Base-by-base conservation (phyloP, 2,113 vertebrate genomes). In the Equus quagga region DNA sequence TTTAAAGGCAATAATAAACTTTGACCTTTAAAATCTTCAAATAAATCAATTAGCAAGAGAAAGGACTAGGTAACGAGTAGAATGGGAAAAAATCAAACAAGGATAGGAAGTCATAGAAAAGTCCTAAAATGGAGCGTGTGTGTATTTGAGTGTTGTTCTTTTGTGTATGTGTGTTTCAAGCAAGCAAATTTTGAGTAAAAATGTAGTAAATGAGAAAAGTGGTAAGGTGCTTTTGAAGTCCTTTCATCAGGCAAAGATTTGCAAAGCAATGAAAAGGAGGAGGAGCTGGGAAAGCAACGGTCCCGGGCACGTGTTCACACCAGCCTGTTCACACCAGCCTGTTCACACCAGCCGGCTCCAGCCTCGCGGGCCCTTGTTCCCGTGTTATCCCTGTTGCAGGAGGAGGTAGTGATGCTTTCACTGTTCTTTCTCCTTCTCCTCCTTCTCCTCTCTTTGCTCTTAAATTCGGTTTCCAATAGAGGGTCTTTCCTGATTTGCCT, bases 1-100 rank as follows among this genome's bases (percentile, higher is more conserved):
- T 98, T 97, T 89, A 84, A 92, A 94, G 64, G 18, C 92, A 84
- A 67, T 69, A 87, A 84, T 96, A 51, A 89, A 90, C 21, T 36
- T 41, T 67, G 60, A 51, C 56, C 62, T 95, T 95, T 64, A 62
- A 72, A 81, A 69, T 84, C 72, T 89, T 65, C 67, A 89, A 79
- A 84, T 91, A 79, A 96, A 82, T 72, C 89, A 89, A 56, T 84
- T 81, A 89, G 26, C 78, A 86, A 93, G 84, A 81, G 62, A 73
- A 91, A 94, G 12, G 60, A 85, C 72, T 51, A 49, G 5, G 49
- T 70, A 90, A 89, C 62, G 64, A 92, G 31, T 1, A 91, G n/a
- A 69, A 83, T 83, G 54, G 31, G 15, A 56, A 86, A 78, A 84
- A 91, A 69, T n/a, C 49, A 86, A 76, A n/a, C 54, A 69, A 58